Evolutionary conservation across 2,113 vertebrate genomes (phyloP), one percentile per base, ranked within the genome.

Genomic region (Coregonus clupeaformis): DNA sequence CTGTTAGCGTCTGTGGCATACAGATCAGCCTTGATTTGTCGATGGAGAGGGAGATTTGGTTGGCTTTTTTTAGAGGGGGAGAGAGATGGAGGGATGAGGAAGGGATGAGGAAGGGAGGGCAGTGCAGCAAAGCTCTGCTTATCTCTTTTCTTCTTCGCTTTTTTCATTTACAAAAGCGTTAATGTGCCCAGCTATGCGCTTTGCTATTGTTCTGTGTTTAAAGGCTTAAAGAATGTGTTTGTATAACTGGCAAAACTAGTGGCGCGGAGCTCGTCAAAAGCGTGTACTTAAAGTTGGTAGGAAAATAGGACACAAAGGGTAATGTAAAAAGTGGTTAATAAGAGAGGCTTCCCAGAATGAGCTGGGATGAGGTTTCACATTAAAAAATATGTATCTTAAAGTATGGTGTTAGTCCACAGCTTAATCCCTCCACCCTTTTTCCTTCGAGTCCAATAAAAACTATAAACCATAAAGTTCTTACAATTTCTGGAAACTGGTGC

Each of bases 381-480:
- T 90, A 90, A 93, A 92, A 92, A 89, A 90, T 87, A 92, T 93
- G 91, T 90, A 90, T 92, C 89, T 93, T 90, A 91, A 91, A 92
- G 86, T 90, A 91, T 88, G 88, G 84, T 89, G 88, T 85, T 93
- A 92, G 91, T 93, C 91, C 86, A 79, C 78, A 87, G 79, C 90
- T 92, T 91, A 93, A 92, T 91, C 85, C 89, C 75, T 68, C 73
- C 79, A 80, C 78, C 84, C 85, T 82, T 83, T 86, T 88, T 82
- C 74, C 77, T 84, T 78, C 77, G 84, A 85, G 84, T 85, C 85
- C 71, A 78, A 84, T 83, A 87, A 93, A 91, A 87, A 90, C 86
- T 82, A 90, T 87, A 88, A 92, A 89, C 87, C 89, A 89, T 91
- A 90, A 89, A 93, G 86, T 89, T 89, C 84, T 90, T 91, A 88